Base-by-base conservation (phyloP, 2,888 invertebrate genomes). In the Anticlea derivata region DNA sequence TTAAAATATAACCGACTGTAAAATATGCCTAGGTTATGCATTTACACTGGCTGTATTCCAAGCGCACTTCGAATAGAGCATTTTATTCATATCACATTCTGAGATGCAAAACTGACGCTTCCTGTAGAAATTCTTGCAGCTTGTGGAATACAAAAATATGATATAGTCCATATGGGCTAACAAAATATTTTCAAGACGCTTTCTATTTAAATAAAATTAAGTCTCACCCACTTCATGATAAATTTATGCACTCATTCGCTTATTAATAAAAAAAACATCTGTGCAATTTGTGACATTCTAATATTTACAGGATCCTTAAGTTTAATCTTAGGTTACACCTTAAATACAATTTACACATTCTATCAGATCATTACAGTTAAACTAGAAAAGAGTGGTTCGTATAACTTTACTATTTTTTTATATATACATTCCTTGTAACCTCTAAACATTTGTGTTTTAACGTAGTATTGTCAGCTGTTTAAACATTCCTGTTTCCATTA, bases 391-490 rank as follows among this genome's bases (percentile, higher is more conserved):
- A 82, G 68, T 83, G 83, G 82, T 82, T 88, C 86, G 85, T 88
- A 87, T 87, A 86, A 76, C 78, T 78, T 82, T 81, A 85, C 70
- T 77, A 70, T 56, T 73, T 75, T 37, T 72, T n/a, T n/a, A n/a
- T 74, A 80, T 75, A 44, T 75, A 75, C 76, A 75, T 54, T 68
- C 61, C 55, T 50, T 43, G 50, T 55, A 51, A 44, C 71, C 59
- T 72, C 80, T 85, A 81, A 83, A 73, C 79, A 73, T 79, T 79
- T 83, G 75, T 80, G 80, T 80, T 80, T 75, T 81, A 87, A 76
- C 77, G 74, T 90, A 88, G 84, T 90, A 90, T 90, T 90, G 89
- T 90, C 89, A 82, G 86, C 83, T 86, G 86, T 76, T 84, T 79
- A 75, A 83, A 78, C 83, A 78, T 83, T 85, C 77, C 80, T 83